Evolutionary conservation across 30 jellyfish, hydroid and myxozoan genomes (phyloP), one percentile per base, ranked within the genome.

Genomic region (Hydractinia echinata): DNA sequence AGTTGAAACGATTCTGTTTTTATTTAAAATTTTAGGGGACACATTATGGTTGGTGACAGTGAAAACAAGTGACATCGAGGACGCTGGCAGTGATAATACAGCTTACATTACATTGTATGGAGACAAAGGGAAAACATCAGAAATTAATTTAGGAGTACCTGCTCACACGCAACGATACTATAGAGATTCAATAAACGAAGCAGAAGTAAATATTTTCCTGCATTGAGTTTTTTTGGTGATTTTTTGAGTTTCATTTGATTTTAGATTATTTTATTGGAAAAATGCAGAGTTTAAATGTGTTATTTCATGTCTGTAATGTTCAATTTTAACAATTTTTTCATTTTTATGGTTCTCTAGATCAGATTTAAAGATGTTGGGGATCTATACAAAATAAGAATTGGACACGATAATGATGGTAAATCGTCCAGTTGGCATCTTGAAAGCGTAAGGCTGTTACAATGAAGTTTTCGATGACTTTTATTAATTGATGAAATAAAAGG

Each of bases 21-120:
- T 30, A 30, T 30, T 30, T 30, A 2, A 30, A 30, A 30, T 30
- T 30, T 1, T 30, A 14, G 11, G 55, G 72, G 89, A 82, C 50
- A 53, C 11, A 8, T 50, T 54, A 14, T 83, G 91, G 91, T 13
- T 83, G 48, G 77, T 84, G 20, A 89, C 95, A 4, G 89, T 85
- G 54, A 73, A 71, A 55, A 89, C 97, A 53, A 66, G 89, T 85
- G 95, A 81, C 73, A 72, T 44, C 5, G 93, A 85, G 7, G 86
- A 82, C 51, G 97, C 95, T 44, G 91, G 89, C 10, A 79, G 90
- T 39, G 89, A 76, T 9, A 79, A 85, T 15, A 30, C 81, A 51
- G 97, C 83, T 51, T 71, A 79, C 55, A 85, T 89, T 15, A 81
- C 84, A 7, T 79, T 85, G 15, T 89, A 88, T 76, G 97, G 97